Conservation (phyloP, 2,113 vertebrate genomes). For the Pterocles orientalis region DNA sequence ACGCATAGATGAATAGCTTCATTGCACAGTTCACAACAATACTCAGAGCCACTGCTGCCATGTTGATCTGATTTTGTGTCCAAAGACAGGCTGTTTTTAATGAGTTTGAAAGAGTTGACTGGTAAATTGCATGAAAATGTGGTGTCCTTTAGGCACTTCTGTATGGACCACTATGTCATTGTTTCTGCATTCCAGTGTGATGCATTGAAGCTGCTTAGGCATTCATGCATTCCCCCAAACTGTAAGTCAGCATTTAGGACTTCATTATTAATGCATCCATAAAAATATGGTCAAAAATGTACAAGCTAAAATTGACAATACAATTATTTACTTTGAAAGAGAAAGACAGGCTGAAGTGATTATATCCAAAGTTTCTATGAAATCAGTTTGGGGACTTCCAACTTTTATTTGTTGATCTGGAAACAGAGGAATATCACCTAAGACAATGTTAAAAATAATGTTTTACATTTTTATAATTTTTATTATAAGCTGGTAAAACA, state of each 20-base stretch:
- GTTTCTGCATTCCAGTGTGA: not conserved
- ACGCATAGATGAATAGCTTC: not conserved
- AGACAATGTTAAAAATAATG: not conserved
- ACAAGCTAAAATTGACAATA: not conserved
- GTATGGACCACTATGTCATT: not conserved
- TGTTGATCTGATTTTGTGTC: not conserved
- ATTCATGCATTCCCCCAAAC: not conserved
- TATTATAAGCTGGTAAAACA: not conserved
- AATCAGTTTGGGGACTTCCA: not conserved
- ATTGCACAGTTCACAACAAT: not conserved
- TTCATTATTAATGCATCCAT: not conserved
- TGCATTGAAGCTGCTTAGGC: not conserved
- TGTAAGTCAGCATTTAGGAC: not conserved
- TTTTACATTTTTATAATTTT: not conserved
- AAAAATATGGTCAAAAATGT: not conserved
- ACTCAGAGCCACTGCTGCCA: not conserved
- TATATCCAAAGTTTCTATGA: not conserved
- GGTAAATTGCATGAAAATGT: not conserved
- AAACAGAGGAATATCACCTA: not conserved
- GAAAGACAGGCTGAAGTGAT: not conserved
- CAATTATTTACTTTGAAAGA: not conserved
- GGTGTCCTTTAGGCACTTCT: not conserved
- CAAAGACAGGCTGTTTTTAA: not conserved
- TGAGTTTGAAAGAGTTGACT: not conserved
- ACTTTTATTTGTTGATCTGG: not conserved